A percentile compares a stretch with the other conserved stretches of the same genome.
These are phyloP conservation scores for Acrocephalus scirpaceus DNA, from an alignment of 2,797 vertebrate genomes.

Conservation along the genomic window DNA sequence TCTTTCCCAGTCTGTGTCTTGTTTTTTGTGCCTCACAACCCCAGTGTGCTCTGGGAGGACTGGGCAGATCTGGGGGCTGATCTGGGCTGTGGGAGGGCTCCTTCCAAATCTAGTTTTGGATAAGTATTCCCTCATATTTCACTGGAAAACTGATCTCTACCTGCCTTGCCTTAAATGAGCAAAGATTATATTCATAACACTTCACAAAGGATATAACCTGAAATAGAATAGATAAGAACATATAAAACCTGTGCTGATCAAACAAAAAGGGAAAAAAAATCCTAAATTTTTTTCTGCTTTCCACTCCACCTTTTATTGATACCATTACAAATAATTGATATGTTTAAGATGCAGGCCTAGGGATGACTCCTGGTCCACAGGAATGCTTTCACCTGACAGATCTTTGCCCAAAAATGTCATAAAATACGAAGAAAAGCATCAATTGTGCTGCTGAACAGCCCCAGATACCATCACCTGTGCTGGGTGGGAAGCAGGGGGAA, in stretches of 20 bases:
- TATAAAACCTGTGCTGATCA: accelerated
- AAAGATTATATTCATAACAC: neutral
- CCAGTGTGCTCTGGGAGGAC: accelerated
- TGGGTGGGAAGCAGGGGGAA: neutral
- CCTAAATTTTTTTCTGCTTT: neutral
- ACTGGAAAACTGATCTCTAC: neutral
- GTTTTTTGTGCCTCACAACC: neutral
- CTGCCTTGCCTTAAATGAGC: neutral
- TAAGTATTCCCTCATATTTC: neutral
- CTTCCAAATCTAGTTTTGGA: neutral
- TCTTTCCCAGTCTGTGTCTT: neutral
- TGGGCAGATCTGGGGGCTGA: neutral
- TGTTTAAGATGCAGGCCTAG: neutral
- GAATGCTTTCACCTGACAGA: neutral
- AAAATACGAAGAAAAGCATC: neutral
- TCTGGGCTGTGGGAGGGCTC: neutral
- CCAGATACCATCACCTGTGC: neutral
- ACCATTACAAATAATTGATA: neutral
- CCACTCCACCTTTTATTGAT: neutral
- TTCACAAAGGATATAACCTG: neutral
- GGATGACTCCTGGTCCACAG: neutral
- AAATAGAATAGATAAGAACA: neutral
- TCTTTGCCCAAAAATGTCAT: neutral
- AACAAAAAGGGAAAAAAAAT: neutral
- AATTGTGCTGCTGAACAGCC: neutral